Percentiles rank a stretch among this genome's conserved stretches.
phyloP scores from a whole-genome alignment of 1,140 invertebrate genomes.

The Drosophila murphyi region DNA sequence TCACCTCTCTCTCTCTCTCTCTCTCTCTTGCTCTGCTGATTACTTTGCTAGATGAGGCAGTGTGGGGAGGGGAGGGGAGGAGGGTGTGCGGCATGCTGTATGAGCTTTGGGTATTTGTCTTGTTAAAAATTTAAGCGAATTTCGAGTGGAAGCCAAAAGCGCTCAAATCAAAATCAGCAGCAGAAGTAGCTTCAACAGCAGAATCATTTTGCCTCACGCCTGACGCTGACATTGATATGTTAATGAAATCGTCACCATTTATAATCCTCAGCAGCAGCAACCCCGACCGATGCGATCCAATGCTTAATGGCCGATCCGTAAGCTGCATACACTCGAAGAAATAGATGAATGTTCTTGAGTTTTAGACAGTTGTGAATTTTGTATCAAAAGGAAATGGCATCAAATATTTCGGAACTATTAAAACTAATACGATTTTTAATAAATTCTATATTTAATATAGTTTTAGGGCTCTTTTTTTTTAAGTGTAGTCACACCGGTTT shows the following conservation, averaged over 20 bases:
- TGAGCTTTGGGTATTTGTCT: conserved; percentile 79
- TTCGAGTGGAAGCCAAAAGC: conserved; percentile 65
- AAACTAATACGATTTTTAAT: too few species aligned
- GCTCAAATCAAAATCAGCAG: conserved; percentile 34
- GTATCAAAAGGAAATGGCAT: too few species aligned
- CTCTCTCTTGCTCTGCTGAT: conserved; percentile 19
- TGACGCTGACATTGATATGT: conserved; percentile 76
- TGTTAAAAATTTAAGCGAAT: conserved; percentile 83
- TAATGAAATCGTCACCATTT: conserved; percentile 57
- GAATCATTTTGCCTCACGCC: conserved; percentile 19
- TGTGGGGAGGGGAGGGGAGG: not conserved
- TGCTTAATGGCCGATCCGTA: conserved; percentile 9
- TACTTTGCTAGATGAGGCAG: conserved; percentile 8
- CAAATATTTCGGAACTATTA: too few species aligned
- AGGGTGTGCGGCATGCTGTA: conserved; percentile 41
- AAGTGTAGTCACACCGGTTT: conserved; percentile 61
- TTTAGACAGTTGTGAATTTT: too few species aligned
- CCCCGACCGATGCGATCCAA: conserved; percentile 18
- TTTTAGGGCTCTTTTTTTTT: not conserved
- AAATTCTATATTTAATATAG: too few species aligned
- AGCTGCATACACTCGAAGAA: not conserved
- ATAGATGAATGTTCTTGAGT: not conserved
- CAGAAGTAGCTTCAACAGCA: conserved; percentile 19
- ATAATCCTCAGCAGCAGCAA: conserved; percentile 58
- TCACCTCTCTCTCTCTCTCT: conserved; percentile 1